Percentiles rank a stretch among this genome's conserved stretches.
phyloP scores from a whole-genome alignment of 2,888 invertebrate species.

The Monochamus alternatus region DNA sequence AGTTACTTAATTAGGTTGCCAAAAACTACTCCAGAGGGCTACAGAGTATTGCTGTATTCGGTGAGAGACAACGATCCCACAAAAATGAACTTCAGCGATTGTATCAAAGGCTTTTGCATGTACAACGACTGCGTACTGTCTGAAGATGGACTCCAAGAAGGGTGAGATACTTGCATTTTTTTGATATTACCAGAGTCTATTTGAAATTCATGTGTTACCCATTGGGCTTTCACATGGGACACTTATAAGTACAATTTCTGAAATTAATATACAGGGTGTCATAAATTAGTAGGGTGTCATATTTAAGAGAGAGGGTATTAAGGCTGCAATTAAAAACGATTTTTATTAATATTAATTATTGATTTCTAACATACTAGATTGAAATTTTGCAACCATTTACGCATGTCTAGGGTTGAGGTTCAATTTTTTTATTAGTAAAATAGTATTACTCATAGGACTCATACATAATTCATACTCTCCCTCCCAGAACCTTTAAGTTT shows the following conservation, averaged over 20 bases:
- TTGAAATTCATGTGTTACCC: background rate
- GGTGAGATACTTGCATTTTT: conserved; percentile 58
- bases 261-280: background rate
- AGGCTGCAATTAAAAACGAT: too few species aligned
- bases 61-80: conserved; percentile 76
- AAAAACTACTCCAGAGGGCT: conserved; percentile 76
- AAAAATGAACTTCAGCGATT: conserved; percentile 78
- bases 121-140: conserved; percentile 79
- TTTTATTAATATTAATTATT: too few species aligned
- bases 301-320: too few species aligned
- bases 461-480: too few species aligned
- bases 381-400: too few species aligned
- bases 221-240: too few species aligned
- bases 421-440: too few species aligned
- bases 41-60: conserved; percentile 76
- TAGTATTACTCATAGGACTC: too few species aligned
- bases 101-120: conserved; percentile 78
- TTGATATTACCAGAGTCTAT: background rate
- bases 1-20: conserved; percentile 78
- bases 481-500: too few species aligned
- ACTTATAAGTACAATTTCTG: too few species aligned
- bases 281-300: background rate
- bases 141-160: conserved; percentile 73
- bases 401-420: too few species aligned
- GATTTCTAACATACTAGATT: too few species aligned